Conservation (phyloP, 2,888 invertebrate genomes). For the Leptogaster cylindrica region DNA sequence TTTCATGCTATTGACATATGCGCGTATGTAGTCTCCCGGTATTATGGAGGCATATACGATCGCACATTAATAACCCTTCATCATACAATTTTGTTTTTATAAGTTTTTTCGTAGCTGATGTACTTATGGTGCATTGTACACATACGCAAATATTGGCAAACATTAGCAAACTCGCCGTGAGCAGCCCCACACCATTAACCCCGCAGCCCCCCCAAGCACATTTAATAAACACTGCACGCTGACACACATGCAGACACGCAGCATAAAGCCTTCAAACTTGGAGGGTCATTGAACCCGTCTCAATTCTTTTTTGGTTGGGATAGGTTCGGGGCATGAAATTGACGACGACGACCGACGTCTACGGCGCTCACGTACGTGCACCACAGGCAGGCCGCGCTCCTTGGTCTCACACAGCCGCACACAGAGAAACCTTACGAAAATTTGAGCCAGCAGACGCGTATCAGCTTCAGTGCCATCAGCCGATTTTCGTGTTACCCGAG, state of each 20-base stretch:
- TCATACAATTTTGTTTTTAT: conserved; percentile 38
- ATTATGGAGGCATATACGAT: conserved; percentile 1
- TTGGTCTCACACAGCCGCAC: conserved; percentile 26
- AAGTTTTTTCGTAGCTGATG: conserved; percentile 34
- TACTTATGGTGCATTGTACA: conserved; percentile 32
- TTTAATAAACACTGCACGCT: conserved; percentile 35
- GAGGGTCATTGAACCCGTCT: conserved; percentile 52
- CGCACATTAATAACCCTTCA: conserved; percentile 42
- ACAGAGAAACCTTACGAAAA: conserved; percentile 39
- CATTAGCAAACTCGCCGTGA: conserved; percentile 27
- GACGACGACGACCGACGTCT: conserved; percentile 41
- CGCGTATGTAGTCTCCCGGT: conserved; percentile 9
- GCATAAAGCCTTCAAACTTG: conserved; percentile 50
- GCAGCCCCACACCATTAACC: conserved; percentile 11
- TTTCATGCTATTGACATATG: conserved; percentile 38
- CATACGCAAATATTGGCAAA: conserved; percentile 39
- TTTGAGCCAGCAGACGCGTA: conserved; percentile 36
- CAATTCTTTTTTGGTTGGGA: conserved; percentile 52
- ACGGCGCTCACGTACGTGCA: conserved; percentile 20
- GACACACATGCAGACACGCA: conserved; percentile 41
- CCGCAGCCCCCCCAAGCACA: background rate
- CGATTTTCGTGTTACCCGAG: conserved; percentile 39
- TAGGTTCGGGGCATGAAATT: conserved; percentile 49
- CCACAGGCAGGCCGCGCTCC: background rate
- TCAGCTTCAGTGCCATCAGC: conserved; percentile 33